Evolutionary conservation across 2,113 vertebrate species (phyloP), one percentile per base, ranked within the genome.

Genomic region (Pomatostomus ruficeps): DNA sequence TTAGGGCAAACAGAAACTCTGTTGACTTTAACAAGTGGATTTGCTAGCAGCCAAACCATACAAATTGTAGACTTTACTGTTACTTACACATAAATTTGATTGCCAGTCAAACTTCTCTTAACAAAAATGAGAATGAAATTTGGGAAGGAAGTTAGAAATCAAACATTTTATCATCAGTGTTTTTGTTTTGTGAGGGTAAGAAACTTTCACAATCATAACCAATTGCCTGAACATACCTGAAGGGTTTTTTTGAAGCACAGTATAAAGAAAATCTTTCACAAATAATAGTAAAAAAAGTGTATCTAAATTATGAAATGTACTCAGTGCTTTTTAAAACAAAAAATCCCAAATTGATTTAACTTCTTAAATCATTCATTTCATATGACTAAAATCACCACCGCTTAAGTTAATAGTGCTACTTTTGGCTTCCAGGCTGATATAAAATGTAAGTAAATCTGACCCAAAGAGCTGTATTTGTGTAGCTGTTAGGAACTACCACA

Each of bases 281-380:
- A 83, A 75, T 73, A 51, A 21, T 24, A 62, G 13, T 36, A 38
- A 80, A 67, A 93, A 83, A 35, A 65, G n/a, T 42, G 11, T 66
- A 55, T 33, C 16, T 15, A 22, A 93, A 93, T 65, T 26, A n/a
- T 40, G 21, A 54, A 11, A 79, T 71, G 15, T 52, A 82, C 9
- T 43, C 52, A 61, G 36, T 55, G 11, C 51, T 89, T 94, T 96
- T 77, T 74, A 57, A 87, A 85, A 45, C 19, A 58, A 40, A n/a
- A 51, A 55, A 63, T 40, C 71, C 23, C n/a, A 91, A 84, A 80
- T n/a, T 83, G 57, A 76, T 89, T 55, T 84, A 91, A 83, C 43
- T 94, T 75, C 42, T 86, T 82, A 88, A 93, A 65, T 22, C 38
- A 77, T 87, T 82, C 58, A 58, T 91, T 96, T 96, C 90, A 40